A percentile compares a stretch with the other conserved stretches of the same genome.
Conservation (phyloP, 2,888 invertebrate genomes). For the Halictus ligatus region DNA sequence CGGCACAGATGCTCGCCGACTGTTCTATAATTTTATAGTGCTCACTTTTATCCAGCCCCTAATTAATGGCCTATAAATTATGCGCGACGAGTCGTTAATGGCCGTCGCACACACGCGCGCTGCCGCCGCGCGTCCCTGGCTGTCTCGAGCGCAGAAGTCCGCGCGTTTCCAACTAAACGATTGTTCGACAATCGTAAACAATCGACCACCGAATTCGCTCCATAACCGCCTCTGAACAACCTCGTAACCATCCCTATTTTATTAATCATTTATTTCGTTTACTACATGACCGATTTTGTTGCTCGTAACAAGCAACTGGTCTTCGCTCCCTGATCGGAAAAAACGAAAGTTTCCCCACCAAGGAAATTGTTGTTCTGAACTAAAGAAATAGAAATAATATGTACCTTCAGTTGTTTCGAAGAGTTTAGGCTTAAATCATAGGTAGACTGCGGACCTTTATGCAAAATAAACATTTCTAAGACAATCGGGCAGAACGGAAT, state of each 20-base stretch:
- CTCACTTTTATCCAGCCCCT: slow-evolving; percentile 77
- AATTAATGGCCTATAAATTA: slow-evolving; percentile 83
- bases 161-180: slow-evolving; percentile 59
- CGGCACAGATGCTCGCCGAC: slow-evolving; percentile 67
- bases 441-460: no score
- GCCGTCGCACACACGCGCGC: slow-evolving; percentile 58
- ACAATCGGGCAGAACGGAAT: no score
- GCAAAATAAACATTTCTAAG: no score
- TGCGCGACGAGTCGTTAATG: slow-evolving; percentile 80
- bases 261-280: background rate
- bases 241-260: background rate
- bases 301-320: background rate
- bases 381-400: background rate
- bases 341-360: background rate
- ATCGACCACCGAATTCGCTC: slow-evolving; percentile 49
- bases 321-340: background rate
- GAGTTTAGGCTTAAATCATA: no score
- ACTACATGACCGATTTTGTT: background rate
- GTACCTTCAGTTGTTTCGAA: no score
- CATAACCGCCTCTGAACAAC: background rate
- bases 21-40: slow-evolving; percentile 80
- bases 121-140: slow-evolving; percentile 24
- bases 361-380: background rate
- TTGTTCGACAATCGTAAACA: slow-evolving; percentile 65
- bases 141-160: background rate